phyloP scores from a whole-genome alignment of 2,113 vertebrate genomes.

The Phaetusa simplex region DNA sequence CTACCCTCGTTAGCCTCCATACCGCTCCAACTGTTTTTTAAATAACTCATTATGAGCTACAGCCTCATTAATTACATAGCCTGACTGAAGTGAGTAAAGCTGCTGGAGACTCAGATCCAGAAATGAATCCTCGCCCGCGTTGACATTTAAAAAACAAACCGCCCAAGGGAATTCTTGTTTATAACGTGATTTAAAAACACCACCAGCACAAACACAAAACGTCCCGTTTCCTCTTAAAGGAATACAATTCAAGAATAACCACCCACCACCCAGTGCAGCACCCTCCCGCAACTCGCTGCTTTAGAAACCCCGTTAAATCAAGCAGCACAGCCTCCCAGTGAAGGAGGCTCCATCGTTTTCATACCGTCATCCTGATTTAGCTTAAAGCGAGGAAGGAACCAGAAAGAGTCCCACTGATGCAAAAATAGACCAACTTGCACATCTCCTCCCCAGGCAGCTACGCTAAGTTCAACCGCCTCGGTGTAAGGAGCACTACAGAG shows the following conservation, averaged over 20 bases:
- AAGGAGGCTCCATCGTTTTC: background rate
- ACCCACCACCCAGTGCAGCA: background rate
- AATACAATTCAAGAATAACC: background rate
- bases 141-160: background rate
- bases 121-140: rapidly evolving
- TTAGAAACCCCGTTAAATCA: background rate
- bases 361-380: no score
- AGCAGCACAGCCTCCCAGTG: background rate
- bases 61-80: background rate
- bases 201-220: background rate
- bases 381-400: background rate
- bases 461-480: rapidly evolving
- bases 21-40: background rate
- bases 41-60: background rate
- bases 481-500: rapidly evolving
- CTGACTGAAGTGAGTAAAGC: background rate
- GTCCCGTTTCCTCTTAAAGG: background rate
- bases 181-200: background rate
- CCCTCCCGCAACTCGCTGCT: background rate
- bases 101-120: background rate
- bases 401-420: background rate
- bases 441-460: no score
- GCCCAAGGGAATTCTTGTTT: background rate
- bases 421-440: background rate
- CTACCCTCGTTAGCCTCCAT: background rate